A percentile compares a stretch with the other conserved stretches of the same genome.
Evolutionary conservation across 2,888 invertebrate species (phyloP).

Genomic region (Tupiocoris notatus): DNA sequence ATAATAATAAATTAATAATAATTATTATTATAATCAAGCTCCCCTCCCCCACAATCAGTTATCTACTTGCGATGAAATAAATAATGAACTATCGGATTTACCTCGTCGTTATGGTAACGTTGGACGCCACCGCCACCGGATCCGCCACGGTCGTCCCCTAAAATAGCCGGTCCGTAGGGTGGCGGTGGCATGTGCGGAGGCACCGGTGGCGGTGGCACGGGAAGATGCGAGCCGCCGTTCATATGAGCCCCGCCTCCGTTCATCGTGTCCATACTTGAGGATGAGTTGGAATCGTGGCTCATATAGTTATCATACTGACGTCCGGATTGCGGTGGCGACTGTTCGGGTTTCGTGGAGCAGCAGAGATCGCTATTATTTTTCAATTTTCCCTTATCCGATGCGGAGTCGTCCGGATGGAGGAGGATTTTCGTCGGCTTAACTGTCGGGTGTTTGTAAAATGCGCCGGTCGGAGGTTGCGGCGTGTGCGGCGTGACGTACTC

Average conservation of each 20-base stretch:
- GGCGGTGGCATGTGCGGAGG: slow-evolving; percentile 56
- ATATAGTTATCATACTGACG: slow-evolving; percentile 55
- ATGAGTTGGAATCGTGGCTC: slow-evolving; percentile 70
- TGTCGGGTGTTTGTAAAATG: slow-evolving; percentile 52
- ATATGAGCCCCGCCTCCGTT: slow-evolving; percentile 51
- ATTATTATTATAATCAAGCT: too few species aligned
- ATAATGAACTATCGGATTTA: too few species aligned
- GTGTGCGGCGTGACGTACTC: slow-evolving; percentile 46
- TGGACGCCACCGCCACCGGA: slow-evolving; percentile 41
- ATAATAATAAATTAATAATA: too few species aligned
- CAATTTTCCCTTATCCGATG: slow-evolving; percentile 44
- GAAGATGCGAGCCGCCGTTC: slow-evolving; percentile 58
- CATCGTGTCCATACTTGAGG: slow-evolving; percentile 66
- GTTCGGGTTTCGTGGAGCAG: slow-evolving; percentile 42
- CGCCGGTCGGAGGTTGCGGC: not conserved
- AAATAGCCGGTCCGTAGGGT: slow-evolving; percentile 56
- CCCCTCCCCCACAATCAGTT: too few species aligned
- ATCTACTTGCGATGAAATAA: too few species aligned
- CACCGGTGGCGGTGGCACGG: slow-evolving; percentile 53
- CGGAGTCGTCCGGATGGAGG: slow-evolving; percentile 48
- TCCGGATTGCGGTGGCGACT: slow-evolving; percentile 42
- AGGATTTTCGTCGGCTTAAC: slow-evolving; percentile 61
- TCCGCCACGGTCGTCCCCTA: slow-evolving; percentile 36
- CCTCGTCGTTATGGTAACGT: slow-evolving; percentile 51
- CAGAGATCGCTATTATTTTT: slow-evolving; percentile 39